These are phyloP conservation scores for Coronaproctus castanopsis DNA, from an alignment of 2,888 invertebrate genomes.

Conservation along the genomic window DNA sequence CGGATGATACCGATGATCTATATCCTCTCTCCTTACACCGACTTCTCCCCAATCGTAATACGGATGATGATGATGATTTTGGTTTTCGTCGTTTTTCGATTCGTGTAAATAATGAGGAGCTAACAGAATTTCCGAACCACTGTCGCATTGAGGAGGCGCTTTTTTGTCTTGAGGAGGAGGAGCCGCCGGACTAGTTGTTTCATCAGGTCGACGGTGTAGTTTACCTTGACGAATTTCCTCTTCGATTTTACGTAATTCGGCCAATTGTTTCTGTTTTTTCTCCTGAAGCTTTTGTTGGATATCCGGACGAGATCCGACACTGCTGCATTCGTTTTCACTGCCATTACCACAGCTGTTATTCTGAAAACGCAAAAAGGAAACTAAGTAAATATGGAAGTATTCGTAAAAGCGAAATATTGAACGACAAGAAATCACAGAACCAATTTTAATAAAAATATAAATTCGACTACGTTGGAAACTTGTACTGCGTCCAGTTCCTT, in stretches of 20 bases:
- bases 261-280: constrained; percentile 69
- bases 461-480: no score
- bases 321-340: constrained; percentile 51
- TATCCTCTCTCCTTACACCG: constrained; percentile 26
- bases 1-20: constrained; percentile 15
- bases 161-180: constrained; percentile 23
- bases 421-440: no score
- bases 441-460: no score
- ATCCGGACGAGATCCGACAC: constrained; percentile 53
- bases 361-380: no score
- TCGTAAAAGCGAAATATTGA: no score
- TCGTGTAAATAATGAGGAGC: constrained; percentile 48
- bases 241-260: constrained; percentile 59
- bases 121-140: constrained; percentile 56
- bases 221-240: constrained; percentile 75
- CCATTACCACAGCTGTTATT: constrained; percentile 28
- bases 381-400: no score
- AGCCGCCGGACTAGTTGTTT: constrained; percentile 21
- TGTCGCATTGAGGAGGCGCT: constrained; percentile 35
- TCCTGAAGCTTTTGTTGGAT: constrained; percentile 71
- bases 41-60: constrained; percentile 31
- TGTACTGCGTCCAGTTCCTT: no score
- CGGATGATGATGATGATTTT: constrained; percentile 16
- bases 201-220: constrained; percentile 20
- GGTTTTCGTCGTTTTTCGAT: constrained; percentile 33